Evolutionary conservation across 1,140 invertebrate species (phyloP).

Genomic region (Brachionus manjavacas): DNA sequence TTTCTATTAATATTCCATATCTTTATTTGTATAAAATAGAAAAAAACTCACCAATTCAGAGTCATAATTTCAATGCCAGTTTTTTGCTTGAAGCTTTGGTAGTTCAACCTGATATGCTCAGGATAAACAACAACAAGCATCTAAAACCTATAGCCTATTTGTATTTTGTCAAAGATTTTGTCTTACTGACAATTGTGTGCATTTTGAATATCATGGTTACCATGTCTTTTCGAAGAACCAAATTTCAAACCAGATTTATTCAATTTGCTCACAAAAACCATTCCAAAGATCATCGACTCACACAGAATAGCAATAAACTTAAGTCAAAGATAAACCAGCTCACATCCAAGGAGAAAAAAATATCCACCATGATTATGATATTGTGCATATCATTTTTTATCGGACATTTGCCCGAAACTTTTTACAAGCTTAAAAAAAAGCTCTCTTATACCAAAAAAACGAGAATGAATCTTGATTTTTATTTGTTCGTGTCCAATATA

Average conservation of each 20-base stretch:
- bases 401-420: background rate
- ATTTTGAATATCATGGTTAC: background rate
- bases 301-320: too few relatives aligned
- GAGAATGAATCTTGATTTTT: background rate
- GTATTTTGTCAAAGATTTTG: conserved; percentile 23
- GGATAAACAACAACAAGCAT: background rate
- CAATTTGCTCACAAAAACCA: background rate
- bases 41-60: background rate
- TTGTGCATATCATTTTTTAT: background rate
- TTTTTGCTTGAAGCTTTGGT: background rate
- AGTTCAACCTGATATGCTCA: background rate
- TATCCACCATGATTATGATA: conserved; percentile 15
- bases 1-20: background rate
- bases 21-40: conserved; percentile 6
- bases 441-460: background rate
- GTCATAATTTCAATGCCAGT: background rate
- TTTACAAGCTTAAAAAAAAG: conserved; percentile 26
- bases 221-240: background rate
- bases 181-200: background rate
- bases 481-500: background rate
- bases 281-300: background rate
- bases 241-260: background rate
- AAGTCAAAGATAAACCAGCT: background rate
- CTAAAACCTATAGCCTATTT: background rate
- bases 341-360: background rate